These are phyloP conservation scores for Vireo griseus DNA, from an alignment of 2,797 vertebrate genomes.

Conservation along the genomic window DNA sequence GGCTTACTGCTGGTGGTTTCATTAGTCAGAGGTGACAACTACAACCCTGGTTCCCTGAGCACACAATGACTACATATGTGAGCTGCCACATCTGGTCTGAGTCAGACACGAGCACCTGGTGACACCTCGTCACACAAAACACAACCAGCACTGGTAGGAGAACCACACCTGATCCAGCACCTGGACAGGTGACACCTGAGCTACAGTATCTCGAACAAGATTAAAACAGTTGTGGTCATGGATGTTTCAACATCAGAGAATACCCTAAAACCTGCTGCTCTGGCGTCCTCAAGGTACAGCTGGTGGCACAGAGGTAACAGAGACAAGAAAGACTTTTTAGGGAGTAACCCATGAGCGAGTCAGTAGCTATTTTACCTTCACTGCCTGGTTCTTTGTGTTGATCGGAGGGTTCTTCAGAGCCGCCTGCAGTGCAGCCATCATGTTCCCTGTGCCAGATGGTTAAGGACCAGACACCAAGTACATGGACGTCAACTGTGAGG, in stretches of 20 bases:
- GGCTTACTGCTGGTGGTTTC: background rate
- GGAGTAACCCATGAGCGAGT: accelerated
- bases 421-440: conserved; percentile 90
- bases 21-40: background rate
- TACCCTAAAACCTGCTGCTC: background rate
- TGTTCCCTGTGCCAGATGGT: conserved; percentile 86
- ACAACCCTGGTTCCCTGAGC: background rate
- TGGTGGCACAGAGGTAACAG: background rate
- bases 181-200: background rate
- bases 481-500: background rate
- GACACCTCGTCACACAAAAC: background rate
- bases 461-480: conserved; percentile 72
- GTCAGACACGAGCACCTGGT: background rate
- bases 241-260: background rate
- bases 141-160: accelerated
- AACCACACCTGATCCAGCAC: background rate
- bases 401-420: conserved; percentile 97
- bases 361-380: conserved; percentile 80
- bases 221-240: accelerated
- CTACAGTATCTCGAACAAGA: background rate
- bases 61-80: accelerated
- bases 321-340: background rate
- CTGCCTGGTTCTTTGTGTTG: conserved; percentile 95
- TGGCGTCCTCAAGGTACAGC: background rate
- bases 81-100: background rate